Conservation (phyloP, 2,888 invertebrate genomes). For the Chrysodeixis includens region DNA sequence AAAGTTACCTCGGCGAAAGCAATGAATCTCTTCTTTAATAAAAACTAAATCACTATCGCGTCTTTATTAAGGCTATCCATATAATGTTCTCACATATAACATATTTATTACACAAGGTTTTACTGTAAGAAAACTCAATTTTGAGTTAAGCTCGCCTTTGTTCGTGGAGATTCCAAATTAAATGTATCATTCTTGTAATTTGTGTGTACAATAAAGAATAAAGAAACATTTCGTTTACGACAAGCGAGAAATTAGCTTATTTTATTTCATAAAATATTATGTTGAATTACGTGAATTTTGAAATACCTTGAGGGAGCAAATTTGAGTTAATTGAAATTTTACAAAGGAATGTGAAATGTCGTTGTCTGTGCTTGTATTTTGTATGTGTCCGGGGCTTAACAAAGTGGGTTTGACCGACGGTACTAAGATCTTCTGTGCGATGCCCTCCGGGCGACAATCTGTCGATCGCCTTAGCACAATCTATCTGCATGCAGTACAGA, state of each 20-base stretch:
- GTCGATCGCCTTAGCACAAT: conserved; percentile 61
- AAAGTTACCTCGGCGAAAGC: not conserved
- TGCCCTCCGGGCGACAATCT: conserved; percentile 67
- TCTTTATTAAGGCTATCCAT: conserved; percentile 6
- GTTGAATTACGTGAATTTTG: not conserved
- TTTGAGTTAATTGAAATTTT: not conserved
- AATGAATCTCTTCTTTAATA: not conserved
- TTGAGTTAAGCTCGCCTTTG: conserved; percentile 6
- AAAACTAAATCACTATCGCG: not conserved
- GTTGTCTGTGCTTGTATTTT: not conserved
- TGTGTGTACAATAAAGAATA: conserved; percentile 10
- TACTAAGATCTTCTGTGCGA: conserved; percentile 65
- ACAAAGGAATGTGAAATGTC: not conserved
- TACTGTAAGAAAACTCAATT: conserved; percentile 5
- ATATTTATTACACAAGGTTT: conserved; percentile 1
- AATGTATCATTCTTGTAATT: conserved; percentile 9
- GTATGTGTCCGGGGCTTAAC: not conserved
- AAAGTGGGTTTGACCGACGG: conserved; percentile 84
- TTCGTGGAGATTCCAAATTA: conserved; percentile 3
- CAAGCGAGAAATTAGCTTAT: conserved; percentile 7
- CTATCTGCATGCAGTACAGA: conserved; percentile 53
- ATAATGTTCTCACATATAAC: not conserved
- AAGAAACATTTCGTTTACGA: conserved; percentile 7
- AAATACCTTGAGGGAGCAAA: not conserved
- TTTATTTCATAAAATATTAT: conserved; percentile 7